Evolutionary conservation across 2,113 vertebrate genomes (phyloP).

Genomic region (Rhinichthys klamathensis): DNA sequence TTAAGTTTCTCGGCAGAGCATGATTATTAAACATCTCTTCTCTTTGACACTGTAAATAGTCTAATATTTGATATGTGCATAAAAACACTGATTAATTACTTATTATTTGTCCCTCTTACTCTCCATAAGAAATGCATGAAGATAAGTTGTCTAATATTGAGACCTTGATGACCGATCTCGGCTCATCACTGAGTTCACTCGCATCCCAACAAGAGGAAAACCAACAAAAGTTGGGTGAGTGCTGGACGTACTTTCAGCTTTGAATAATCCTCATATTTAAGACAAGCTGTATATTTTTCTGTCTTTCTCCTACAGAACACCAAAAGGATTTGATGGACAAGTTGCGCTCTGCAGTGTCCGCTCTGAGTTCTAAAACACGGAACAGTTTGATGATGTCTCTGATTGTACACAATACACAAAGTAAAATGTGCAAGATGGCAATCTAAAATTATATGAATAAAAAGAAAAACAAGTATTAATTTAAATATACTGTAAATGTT

Average conservation of each 20-base stretch:
- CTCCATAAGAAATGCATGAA: neutral
- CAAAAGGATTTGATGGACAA: neutral
- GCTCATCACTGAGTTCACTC: neutral
- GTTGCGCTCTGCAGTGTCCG: neutral
- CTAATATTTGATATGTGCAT: neutral
- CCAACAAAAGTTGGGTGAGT: neutral
- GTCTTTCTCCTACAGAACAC: no score
- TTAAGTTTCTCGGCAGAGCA: neutral
- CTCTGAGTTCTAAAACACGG: rapidly evolving
- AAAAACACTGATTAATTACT: neutral
- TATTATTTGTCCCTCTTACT: neutral
- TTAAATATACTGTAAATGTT: neutral
- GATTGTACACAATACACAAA: neutral
- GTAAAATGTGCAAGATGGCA: no score
- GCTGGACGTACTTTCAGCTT: neutral
- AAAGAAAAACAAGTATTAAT: neutral
- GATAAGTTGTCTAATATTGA: neutral
- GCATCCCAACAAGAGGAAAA: neutral
- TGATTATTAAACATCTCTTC: neutral
- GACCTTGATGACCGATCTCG: neutral
- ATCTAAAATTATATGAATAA: no score
- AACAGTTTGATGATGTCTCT: neutral
- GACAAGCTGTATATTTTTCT: neutral
- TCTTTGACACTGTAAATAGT: neutral
- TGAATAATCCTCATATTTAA: neutral